Evolutionary conservation across 2,888 invertebrate genomes (phyloP), one percentile per base, ranked within the genome.

Genomic region (Peribatodes rhomboidaria): DNA sequence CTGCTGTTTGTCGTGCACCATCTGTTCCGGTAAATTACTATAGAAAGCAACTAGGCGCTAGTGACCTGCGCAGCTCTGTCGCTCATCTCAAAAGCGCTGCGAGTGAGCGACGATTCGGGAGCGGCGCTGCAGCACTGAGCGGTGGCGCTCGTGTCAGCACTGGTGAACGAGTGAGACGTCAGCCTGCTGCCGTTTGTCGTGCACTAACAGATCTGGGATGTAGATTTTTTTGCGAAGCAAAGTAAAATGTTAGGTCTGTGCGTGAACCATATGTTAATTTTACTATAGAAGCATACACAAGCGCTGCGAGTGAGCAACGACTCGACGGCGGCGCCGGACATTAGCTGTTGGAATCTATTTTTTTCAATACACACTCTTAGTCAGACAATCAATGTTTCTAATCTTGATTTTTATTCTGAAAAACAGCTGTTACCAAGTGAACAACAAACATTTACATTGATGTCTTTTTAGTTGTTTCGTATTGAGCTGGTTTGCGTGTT

Each of bases 121-220:
- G 72, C 73, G 0, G 83, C 77, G 9, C 71, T 92, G 61, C 82
- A 85, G 71, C 88, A 90, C n/a, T 92, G 92, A 92, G 87, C 90
- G 0, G 67, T 73, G 4, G 83, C 79, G 39, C 77, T 92, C 2
- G 74, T 86, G 0, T 73, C 76, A 0, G 85, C 86, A 1, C 64
- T 91, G 47, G 42, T 89, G 0, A 84, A 84, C 56, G 78, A 75
- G 7, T 74, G 85, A 0, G 89, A 92, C 55, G 46, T 85, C 18
- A 73, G 83, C 9, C 87, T 91, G 39, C 69, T 90, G 67, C 72
- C 92, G 50, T 90, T 87, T 66, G 68, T 92, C 11, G 67, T 91
- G 47, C 92, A 92, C 58, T 87, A 89, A 72, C 71, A 91, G 59
- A 90, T 88, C 65, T 85, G 86, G n/a, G n/a, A n/a, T n/a, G 92